Conservation (phyloP, 2,797 vertebrate species). For the Mormyrops attenuatus region DNA sequence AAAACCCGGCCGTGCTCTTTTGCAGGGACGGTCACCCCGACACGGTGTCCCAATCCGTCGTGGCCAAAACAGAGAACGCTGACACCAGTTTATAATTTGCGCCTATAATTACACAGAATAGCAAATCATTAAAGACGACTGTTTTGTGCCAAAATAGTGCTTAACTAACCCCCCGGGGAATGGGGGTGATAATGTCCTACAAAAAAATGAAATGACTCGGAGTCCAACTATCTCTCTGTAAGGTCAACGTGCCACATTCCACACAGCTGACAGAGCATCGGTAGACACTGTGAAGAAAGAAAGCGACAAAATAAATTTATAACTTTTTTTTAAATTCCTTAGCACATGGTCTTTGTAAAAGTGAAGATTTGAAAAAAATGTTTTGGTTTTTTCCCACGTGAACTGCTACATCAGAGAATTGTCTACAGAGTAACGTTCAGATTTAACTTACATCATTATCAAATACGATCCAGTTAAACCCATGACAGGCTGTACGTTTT, state of each 20-base stretch:
- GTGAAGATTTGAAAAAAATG: background rate
- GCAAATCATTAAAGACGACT: background rate
- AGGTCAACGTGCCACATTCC: slow-evolving; percentile 13
- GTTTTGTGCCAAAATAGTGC: slow-evolving; percentile 17
- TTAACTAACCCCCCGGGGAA: background rate
- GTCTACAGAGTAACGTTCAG: background rate
- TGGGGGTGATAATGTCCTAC: background rate
- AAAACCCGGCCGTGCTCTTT: slow-evolving; percentile 84
- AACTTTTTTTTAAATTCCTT: background rate
- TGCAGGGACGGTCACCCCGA: slow-evolving; percentile 73
- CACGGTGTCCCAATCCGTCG: slow-evolving; percentile 40
- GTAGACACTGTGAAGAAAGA: slow-evolving; percentile 24
- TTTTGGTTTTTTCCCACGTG: background rate
- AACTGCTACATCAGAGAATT: background rate
- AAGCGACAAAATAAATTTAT: background rate
- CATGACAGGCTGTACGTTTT: background rate
- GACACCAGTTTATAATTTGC: slow-evolving; percentile 73
- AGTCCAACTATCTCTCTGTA: background rate
- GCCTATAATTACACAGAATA: background rate
- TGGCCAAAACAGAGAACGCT: slow-evolving; percentile 53
- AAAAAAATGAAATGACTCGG: background rate
- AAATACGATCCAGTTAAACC: background rate
- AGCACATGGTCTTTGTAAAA: background rate
- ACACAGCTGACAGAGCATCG: background rate
- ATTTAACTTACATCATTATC: background rate